Evolutionary conservation across 2,888 invertebrate genomes (phyloP), one percentile per base, ranked within the genome.

Genomic region (Cotesia congregata): DNA sequence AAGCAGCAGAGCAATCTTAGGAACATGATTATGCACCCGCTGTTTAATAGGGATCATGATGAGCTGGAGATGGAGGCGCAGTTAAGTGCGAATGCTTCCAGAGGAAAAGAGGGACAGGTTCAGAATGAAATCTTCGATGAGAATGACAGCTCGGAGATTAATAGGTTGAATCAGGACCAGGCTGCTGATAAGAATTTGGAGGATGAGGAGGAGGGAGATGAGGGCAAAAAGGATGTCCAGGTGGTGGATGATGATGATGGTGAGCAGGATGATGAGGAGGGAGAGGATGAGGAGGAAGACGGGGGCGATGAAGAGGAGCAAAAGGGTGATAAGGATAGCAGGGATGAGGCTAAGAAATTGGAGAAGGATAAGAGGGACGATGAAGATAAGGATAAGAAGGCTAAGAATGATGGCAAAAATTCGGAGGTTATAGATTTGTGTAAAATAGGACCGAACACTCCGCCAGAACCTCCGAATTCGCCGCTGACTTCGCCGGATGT

Each of bases 401-500:
- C 67, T 38, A 65, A 73, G 5, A 65, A 50, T 73, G 65, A 73
- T 50, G 50, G n/a, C 12, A 73, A 73, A 67, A 30, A 88, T 0
- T 88, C 88, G 59, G 89, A 90, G 41, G 88, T 89, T 69, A 76
- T 89, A 6, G 89, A 89, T 61, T 76, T 88, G 1, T 81, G 89
- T 71, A 89, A 89, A 78, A 88, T 89, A n/a, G 94, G 94, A 0
- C 94, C 94, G 0, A 94, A 94, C 85, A 94, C 94, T 4, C 94
- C 94, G 0, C 93, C 93, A 0, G 93, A 93, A 81, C 93, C 93
- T 0, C 94, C 93, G 72, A 92, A 92, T 77, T 93, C 93, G 6
- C 93, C 93, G 0, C 93, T 93, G 0, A 93, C 93, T 79, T 93
- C 95, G 12, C 95, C 95, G 0, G 95, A 96, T 89, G 96, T 94